A percentile compares a stretch with the other conserved stretches of the same genome.
These are phyloP conservation scores for Apamea epomidion DNA, from an alignment of 2,888 invertebrate species.

Conservation along the genomic window DNA sequence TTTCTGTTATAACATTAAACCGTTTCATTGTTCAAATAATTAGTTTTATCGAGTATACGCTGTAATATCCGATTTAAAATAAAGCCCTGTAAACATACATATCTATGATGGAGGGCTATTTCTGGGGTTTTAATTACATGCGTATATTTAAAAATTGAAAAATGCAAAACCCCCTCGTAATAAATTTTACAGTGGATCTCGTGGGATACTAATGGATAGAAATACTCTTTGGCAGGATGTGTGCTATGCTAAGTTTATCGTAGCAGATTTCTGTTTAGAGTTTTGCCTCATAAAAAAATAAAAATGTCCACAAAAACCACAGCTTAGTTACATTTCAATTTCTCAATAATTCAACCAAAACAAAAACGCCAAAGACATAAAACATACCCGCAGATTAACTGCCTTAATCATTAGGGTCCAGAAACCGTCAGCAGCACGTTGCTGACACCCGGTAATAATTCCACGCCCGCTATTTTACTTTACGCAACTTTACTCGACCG, in stretches of 20 bases:
- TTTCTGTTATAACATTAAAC: constrained; percentile 43
- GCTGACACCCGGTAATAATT: constrained; percentile 18
- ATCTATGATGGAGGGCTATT: constrained; percentile 2
- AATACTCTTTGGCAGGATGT: neutral
- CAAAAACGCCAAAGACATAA: neutral
- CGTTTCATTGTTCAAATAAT: constrained; percentile 30
- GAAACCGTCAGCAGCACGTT: neutral
- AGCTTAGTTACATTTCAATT: neutral
- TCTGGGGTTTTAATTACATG: constrained; percentile 17
- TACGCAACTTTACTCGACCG: constrained; percentile 30
- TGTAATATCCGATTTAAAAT: constrained; percentile 4
- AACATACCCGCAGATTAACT: constrained; percentile 15
- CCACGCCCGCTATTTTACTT: constrained; percentile 23
- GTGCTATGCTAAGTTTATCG: neutral
- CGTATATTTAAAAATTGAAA: constrained; percentile 8
- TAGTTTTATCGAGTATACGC: constrained; percentile 8
- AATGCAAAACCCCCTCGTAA: neutral
- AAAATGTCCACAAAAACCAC: neutral
- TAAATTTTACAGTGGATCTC: neutral
- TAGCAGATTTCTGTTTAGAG: no score
- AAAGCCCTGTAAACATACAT: neutral
- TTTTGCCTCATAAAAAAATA: neutral
- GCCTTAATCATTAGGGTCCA: constrained; percentile 10
- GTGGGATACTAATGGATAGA: neutral
- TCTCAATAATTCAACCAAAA: neutral